Conservation (phyloP, 2,888 invertebrate species). For the Thyatira batis region DNA sequence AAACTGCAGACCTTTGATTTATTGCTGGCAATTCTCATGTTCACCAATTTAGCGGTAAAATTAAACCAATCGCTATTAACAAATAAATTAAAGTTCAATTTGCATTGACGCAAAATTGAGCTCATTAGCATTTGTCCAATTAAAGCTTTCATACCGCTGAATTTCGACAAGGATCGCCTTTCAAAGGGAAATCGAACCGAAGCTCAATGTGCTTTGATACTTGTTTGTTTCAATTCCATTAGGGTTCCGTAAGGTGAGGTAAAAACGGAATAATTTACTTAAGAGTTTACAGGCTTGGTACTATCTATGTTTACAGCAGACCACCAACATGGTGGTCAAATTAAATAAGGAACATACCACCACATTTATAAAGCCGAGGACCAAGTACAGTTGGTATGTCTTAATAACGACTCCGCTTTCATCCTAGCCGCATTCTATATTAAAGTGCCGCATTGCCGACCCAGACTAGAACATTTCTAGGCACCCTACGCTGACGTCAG, state of each 20-base stretch:
- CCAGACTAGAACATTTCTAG: neutral
- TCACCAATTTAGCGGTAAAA: neutral
- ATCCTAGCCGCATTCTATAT: conserved; percentile 4
- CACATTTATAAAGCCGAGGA: too few relatives aligned
- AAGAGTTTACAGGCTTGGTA: too few relatives aligned
- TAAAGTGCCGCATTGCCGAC: conserved; percentile 9
- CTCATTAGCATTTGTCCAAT: conserved; percentile 2
- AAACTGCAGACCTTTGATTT: neutral
- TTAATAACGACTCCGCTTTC: neutral
- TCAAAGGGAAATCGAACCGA: conserved; percentile 4
- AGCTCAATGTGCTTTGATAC: neutral
- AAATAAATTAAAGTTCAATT: neutral
- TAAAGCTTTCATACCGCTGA: neutral
- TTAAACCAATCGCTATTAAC: neutral
- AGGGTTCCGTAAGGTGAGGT: neutral
- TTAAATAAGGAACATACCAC: too few relatives aligned
- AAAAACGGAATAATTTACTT: neutral
- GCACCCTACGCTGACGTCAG: conserved; percentile 2
- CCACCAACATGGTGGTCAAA: too few relatives aligned
- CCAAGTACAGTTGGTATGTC: neutral
- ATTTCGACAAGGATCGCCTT: neutral
- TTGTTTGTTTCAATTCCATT: neutral
- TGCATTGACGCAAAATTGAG: neutral
- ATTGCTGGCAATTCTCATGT: too few relatives aligned
- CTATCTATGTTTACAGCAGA: too few relatives aligned